Evolutionary conservation across 2,797 vertebrate genomes (phyloP), one percentile per base, ranked within the genome.

Genomic region (Pagetopsis macropterus): DNA sequence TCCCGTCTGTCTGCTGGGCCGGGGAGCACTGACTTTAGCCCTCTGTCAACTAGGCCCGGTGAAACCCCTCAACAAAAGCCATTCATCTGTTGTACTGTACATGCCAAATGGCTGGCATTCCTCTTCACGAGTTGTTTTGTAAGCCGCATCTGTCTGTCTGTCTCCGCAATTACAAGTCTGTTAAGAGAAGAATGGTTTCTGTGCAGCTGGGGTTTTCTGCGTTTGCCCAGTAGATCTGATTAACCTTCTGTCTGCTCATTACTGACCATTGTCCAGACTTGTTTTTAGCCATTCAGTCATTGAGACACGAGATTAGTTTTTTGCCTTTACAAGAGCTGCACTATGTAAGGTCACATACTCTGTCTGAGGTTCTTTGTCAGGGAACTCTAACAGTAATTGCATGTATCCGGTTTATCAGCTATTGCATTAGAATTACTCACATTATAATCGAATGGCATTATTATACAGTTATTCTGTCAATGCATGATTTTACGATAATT

Each of bases 71-170:
- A 90, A 93, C 93, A 93, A 93, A 91, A 92, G 88, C 87, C 81
- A 91, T 92, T 94, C 91, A 92, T 92, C 91, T 91, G 88, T 86
- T 84, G 82, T 81, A 91, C 92, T 92, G 92, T 91, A 93, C 82
- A 82, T 83, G 90, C 90, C 93, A 91, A 90, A 92, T 84, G 91
- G 91, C 86, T 68, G 81, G 84, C 92, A 93, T 93, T 91, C 90
- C 88, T 91, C 87, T 79, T 88, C 88, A 87, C 70, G 60, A 89
- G 82, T 87, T 89, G 86, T 89, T 91, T 92, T 91, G 91, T 91
- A 82, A 91, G 91, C 75, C 56, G 82, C 91, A 91, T 92, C 89
- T 93, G 91, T 90, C 90, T 83, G 88, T 89, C 88, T 88, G 73
- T 89, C 87, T 84, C 75, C 52, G 90, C 84, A 89, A 86, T 90